Base-by-base conservation (phyloP, 2,888 invertebrate species). In the Sicus ferrugineus region DNA sequence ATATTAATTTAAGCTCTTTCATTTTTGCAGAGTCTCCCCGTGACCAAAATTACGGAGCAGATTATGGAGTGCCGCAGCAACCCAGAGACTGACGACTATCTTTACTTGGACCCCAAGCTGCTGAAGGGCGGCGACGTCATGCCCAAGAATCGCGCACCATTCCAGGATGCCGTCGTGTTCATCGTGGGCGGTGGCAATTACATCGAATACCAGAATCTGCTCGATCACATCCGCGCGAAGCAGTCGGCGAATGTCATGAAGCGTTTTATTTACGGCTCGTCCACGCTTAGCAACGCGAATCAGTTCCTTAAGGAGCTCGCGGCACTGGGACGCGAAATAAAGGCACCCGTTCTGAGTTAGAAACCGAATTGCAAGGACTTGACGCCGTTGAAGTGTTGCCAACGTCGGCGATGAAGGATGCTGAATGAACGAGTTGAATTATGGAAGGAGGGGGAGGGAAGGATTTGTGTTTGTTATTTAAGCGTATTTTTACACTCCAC, bases 141-240 rank as follows among this genome's bases (percentile, higher is more conserved):
- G 84, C 87, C 90, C 69, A 89, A 90, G 86, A 88, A 90, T 87
- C 86, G 89, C 80, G 83, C 88, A 78, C 90, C 92, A 73, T 95
- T 95, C 84, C 92, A 92, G 78, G 95, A 96, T 85, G 95, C 95
- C 3, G 91, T 96, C 70, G 95, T 96, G 11, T 96, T 96, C 85
- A 86, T 96, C 68, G 94, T 96, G 54, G 96, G 96, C 54, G 96
- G 96, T 71, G 96, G 99, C 62, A 98, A 98, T 88, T 99, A 99
- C 83, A 98, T 98, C 81, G 99, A 99, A 86, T 99, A 99, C 86
- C 98, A 98, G 86, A 99, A 99, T 88, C 89, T 99, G 71, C 90
- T 94, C 66, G 98, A 98, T 83, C 97, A 97, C 81, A 93, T 94
- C 42, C 97, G 94, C 90, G 93, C 92, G 88, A 93, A 92, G 83